Evolutionary conservation across 2,797 vertebrate species (phyloP).

Genomic region (Hyperoplus immaculatus): DNA sequence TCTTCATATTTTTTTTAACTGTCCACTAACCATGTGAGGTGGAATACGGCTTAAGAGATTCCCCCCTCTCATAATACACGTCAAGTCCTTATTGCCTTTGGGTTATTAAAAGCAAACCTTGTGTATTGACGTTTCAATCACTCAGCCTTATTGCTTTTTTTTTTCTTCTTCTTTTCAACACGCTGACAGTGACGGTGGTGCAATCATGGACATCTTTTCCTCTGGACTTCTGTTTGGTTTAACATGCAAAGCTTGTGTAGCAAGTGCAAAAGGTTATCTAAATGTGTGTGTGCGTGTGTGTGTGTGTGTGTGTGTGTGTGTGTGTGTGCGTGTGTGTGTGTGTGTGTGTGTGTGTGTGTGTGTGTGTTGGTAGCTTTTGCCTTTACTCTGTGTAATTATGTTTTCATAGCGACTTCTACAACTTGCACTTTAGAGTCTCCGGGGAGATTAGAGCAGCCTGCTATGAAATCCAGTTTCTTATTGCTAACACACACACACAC

Average conservation of each 20-base stretch:
- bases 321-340: background rate
- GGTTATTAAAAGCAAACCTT: conserved; percentile 76
- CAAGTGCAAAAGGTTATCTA: conserved; percentile 29
- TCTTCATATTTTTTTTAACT: background rate
- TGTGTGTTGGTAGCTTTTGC: background rate
- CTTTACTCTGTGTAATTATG: background rate
- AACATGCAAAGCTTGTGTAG: conserved; percentile 4
- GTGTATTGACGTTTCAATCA: conserved; percentile 70
- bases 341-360: background rate
- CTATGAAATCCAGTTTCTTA: background rate
- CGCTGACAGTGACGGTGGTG: background rate
- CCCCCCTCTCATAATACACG: conserved; percentile 49
- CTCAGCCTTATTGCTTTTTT: conserved; percentile 62
- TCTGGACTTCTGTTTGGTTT: background rate
- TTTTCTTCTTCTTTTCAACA: background rate
- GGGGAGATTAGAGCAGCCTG: conserved; percentile 2
- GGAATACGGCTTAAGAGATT: conserved; percentile 34
- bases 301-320: too few species aligned
- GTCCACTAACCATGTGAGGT: conserved; percentile 27
- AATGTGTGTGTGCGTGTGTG: too few species aligned
- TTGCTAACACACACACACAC: background rate
- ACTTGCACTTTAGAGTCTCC: background rate
- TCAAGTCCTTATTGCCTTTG: conserved; percentile 58
- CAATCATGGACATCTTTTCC: background rate
- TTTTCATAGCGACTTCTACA: conserved; percentile 1